A percentile compares a stretch with the other conserved stretches of the same genome.
phyloP scores from a whole-genome alignment of 2,113 vertebrate genomes.

The Erpornis zantholeuca region DNA sequence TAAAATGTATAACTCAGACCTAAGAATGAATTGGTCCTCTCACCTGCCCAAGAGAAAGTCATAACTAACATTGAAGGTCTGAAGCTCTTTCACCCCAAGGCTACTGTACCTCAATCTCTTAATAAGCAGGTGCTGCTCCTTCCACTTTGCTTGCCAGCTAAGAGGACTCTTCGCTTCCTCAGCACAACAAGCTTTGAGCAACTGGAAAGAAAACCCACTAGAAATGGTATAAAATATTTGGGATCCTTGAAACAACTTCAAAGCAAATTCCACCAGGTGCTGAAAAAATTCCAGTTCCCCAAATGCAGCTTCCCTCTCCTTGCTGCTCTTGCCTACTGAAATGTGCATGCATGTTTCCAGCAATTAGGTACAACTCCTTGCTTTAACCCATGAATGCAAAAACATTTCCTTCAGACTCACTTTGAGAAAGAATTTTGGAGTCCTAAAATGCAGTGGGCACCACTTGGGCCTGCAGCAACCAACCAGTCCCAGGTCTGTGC shows the following conservation, averaged over 20 bases:
- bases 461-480: not conserved
- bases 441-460: not conserved
- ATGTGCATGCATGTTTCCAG: fast-evolving
- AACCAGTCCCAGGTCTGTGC: fast-evolving
- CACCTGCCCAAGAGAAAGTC: not conserved
- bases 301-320: not conserved
- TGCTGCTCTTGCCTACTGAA: not conserved
- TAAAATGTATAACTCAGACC: not conserved
- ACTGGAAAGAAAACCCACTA: not conserved
- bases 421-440: not conserved
- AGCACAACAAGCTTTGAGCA: not conserved
- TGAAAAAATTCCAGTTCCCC: not conserved
- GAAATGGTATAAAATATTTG: not conserved
- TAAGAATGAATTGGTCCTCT: not conserved
- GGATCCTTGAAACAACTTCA: not conserved
- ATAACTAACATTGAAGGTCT: not conserved
- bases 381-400: not conserved
- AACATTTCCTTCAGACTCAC: not conserved
- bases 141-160: not conserved
- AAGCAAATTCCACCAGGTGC: not conserved
- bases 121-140: not conserved
- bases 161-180: not conserved
- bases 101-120: not conserved
- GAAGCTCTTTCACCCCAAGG: fast-evolving
- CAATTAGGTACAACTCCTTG: not conserved